These are phyloP conservation scores for Zeuzera pyrina DNA, from an alignment of 2,888 invertebrate genomes.

Conservation along the genomic window DNA sequence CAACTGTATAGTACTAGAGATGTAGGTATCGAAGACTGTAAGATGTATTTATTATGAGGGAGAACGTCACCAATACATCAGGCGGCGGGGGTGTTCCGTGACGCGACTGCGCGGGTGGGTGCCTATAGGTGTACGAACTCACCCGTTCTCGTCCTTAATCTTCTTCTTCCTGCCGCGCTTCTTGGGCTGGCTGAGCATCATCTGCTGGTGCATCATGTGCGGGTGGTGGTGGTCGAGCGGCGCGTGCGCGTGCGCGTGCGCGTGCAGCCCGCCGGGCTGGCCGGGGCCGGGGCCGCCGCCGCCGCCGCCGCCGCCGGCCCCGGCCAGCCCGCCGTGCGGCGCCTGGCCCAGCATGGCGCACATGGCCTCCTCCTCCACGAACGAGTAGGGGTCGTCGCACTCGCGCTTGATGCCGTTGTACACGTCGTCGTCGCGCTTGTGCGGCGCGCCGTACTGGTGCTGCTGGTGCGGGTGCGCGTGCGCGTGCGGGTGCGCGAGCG, in stretches of 20 bases:
- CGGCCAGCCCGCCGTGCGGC: too few species aligned
- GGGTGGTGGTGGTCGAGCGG: constrained; percentile 11
- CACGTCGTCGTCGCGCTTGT: constrained; percentile 53
- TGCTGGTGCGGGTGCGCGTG: constrained; percentile 17
- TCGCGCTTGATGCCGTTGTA: constrained; percentile 72
- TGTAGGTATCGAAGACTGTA: too few species aligned
- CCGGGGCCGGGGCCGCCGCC: too few species aligned
- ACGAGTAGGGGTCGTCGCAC: constrained; percentile 87
- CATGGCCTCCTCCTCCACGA: constrained; percentile 85
- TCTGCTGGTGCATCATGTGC: constrained; percentile 54
- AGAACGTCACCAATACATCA: too few species aligned
- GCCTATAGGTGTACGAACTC: too few species aligned
- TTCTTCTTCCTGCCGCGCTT: constrained; percentile 92
- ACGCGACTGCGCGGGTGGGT: too few species aligned
- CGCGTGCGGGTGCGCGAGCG: constrained; percentile 15
- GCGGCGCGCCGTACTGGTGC: constrained; percentile 16
- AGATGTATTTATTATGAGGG: too few species aligned
- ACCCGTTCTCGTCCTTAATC: constrained; percentile 76
- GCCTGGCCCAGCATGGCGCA: constrained; percentile 67
- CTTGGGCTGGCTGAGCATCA: constrained; percentile 77
- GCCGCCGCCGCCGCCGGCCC: too few species aligned
- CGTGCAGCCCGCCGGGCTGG: constrained; percentile 38
- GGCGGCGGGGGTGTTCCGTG: too few species aligned
- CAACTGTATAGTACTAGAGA: too few species aligned
- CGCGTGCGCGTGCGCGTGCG: constrained; percentile 23